Evolutionary conservation across 2,797 vertebrate species (phyloP), one percentile per base, ranked within the genome.

Genomic region (Oryzias sinensis): DNA sequence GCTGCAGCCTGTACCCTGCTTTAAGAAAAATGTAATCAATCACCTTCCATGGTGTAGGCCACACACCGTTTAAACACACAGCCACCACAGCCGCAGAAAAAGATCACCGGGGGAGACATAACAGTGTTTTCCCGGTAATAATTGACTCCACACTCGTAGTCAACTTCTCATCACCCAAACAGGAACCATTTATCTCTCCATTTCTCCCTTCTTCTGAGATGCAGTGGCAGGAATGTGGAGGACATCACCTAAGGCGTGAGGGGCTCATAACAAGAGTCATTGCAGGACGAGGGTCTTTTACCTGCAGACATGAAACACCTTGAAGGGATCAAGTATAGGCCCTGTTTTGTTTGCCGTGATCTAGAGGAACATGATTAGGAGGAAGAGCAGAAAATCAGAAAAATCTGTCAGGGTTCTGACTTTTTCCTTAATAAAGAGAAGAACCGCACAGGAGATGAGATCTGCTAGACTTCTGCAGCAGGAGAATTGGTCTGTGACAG

Each of bases 1-100:
- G 62, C 59, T 64, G 53, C 13, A 17, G 60, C 65, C 78, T 83
- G 68, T 65, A 56, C 78, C 70, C 71, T 62, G 71, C 49, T 77
- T 68, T 69, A 73, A 68, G 75, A 80, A 83, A 83, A 81, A 85
- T 75, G 59, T 65, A 70, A 87, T 88, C 83, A 81, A 84, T 90
- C 83, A 88, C 56, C 43, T 0, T 29, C 69, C 57, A 41, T 53
- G 14, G 56, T 71, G 59, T 61, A 56, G 70, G 62, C 74, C 80
- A 73, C 80, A 70, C 68, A 57, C 14, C 68, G 54, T 67, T 81
- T 79, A 68, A 81, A 76, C 67, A 52, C 68, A 68, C 62, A 59
- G 11, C 60, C 5, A 29, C 45, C 1, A 25, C 43, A 52, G 50
- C 22, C 40, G 42, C 29, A 49, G 47, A 40, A 24, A 54, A 64